These are phyloP conservation scores for Neotoma lepida DNA, from an alignment of 2,113 vertebrate genomes.

Conservation along the genomic window DNA sequence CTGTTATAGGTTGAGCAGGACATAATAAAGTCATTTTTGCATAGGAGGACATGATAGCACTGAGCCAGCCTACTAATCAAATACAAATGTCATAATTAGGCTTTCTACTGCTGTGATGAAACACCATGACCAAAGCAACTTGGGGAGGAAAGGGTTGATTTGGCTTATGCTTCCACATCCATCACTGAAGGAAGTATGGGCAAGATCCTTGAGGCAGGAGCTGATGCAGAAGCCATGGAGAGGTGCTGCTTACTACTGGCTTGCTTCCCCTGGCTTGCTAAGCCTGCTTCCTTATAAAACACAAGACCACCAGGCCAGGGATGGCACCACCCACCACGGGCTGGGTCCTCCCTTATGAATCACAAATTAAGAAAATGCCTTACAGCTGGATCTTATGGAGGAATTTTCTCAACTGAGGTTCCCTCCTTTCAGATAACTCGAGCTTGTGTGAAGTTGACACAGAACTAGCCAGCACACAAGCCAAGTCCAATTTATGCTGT, in stretches of 20 bases:
- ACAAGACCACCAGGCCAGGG: background rate
- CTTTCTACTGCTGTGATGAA: background rate
- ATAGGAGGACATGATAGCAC: background rate
- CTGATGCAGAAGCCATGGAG: background rate
- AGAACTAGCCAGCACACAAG: background rate
- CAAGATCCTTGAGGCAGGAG: background rate
- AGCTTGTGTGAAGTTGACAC: background rate
- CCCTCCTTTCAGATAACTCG: background rate
- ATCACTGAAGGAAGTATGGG: background rate
- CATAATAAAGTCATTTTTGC: background rate
- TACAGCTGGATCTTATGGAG: background rate
- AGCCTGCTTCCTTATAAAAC: background rate
- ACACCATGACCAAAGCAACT: background rate
- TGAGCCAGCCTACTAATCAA: background rate
- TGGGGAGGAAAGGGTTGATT: background rate
- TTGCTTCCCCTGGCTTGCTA: background rate
- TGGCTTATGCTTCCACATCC: background rate
- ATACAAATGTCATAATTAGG: background rate
- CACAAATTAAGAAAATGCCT: background rate
- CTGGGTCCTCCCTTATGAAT: background rate
- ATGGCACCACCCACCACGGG: background rate
- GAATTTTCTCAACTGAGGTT: background rate
- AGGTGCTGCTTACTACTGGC: background rate
- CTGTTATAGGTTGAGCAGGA: background rate
- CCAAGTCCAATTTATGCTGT: background rate